Evolutionary conservation across 1,140 invertebrate genomes (phyloP).

Genomic region (Papilio machaon): DNA sequence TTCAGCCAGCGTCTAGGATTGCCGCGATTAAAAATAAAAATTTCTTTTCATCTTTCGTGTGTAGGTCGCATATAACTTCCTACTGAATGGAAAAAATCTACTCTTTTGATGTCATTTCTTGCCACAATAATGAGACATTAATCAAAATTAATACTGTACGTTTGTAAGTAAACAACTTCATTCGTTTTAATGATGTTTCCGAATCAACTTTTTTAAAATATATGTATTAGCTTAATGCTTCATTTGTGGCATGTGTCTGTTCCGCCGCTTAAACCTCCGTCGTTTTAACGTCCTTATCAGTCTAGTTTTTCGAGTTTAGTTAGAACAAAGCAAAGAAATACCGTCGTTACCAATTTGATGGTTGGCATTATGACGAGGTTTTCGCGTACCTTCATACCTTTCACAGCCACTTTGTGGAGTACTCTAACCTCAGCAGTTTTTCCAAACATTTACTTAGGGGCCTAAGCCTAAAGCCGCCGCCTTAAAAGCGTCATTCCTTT

Average conservation of each 20-base stretch:
- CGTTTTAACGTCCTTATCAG: too few relatives aligned
- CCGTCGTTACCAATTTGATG: too few relatives aligned
- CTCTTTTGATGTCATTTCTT: constrained; percentile 61
- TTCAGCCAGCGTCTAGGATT: constrained; percentile 61
- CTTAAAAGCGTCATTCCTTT: too few relatives aligned
- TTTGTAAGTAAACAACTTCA: constrained; percentile 37
- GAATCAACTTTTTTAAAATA: background rate
- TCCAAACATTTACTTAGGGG: too few relatives aligned
- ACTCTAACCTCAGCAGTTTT: too few relatives aligned
- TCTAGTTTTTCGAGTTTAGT: too few relatives aligned
- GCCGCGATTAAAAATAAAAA: constrained; percentile 72
- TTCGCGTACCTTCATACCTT: too few relatives aligned
- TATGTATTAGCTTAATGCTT: background rate
- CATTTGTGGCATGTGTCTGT: background rate
- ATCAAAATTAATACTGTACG: constrained; percentile 44
- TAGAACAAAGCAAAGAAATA: too few relatives aligned
- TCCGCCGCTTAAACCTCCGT: too few relatives aligned
- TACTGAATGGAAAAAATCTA: constrained; percentile 52
- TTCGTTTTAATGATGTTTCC: constrained; percentile 28
- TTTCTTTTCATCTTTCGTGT: constrained; percentile 70
- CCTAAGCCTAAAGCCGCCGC: too few relatives aligned
- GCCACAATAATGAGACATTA: constrained; percentile 46
- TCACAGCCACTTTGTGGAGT: too few relatives aligned
- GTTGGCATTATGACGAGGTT: too few relatives aligned
- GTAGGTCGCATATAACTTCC: constrained; percentile 59